These are phyloP conservation scores for Mastacembelus armatus DNA, from an alignment of 2,797 vertebrate species.

Conservation along the genomic window DNA sequence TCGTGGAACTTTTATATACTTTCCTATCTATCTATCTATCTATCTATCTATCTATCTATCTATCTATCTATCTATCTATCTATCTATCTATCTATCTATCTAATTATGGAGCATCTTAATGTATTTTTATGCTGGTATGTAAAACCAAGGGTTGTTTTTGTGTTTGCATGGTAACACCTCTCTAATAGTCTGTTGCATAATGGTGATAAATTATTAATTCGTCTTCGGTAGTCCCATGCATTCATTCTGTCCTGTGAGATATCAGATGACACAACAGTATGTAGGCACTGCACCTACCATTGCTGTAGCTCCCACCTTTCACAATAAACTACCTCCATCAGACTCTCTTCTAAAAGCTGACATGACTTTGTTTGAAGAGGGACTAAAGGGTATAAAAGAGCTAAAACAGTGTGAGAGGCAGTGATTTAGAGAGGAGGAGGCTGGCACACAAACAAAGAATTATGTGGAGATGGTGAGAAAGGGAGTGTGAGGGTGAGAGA, in stretches of 20 bases:
- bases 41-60: no score
- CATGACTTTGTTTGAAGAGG: neutral
- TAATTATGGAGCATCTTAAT: no score
- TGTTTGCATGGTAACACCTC: constrained; percentile 31
- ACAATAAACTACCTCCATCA: neutral
- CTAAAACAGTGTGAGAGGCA: neutral
- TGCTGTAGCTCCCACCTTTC: neutral
- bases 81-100: no score
- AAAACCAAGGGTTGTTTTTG: neutral
- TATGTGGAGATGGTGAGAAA: neutral
- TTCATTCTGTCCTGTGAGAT: constrained; percentile 56
- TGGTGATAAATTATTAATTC: constrained; percentile 62
- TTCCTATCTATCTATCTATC: no score
- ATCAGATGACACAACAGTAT: constrained; percentile 66
- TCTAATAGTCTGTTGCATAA: constrained; percentile 52
- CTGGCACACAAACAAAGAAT: neutral
- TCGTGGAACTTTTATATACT: no score
- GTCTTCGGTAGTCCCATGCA: constrained; percentile 34
- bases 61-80: no score
- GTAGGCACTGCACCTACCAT: constrained; percentile 19
- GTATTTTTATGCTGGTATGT: no score
- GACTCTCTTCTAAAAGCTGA: neutral
- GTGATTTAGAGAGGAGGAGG: constrained; percentile 13
- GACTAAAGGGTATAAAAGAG: neutral
- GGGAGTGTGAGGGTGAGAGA: constrained; percentile 14